Evolutionary conservation across 2,113 vertebrate species (phyloP).

Genomic region (Podilymbus podiceps): DNA sequence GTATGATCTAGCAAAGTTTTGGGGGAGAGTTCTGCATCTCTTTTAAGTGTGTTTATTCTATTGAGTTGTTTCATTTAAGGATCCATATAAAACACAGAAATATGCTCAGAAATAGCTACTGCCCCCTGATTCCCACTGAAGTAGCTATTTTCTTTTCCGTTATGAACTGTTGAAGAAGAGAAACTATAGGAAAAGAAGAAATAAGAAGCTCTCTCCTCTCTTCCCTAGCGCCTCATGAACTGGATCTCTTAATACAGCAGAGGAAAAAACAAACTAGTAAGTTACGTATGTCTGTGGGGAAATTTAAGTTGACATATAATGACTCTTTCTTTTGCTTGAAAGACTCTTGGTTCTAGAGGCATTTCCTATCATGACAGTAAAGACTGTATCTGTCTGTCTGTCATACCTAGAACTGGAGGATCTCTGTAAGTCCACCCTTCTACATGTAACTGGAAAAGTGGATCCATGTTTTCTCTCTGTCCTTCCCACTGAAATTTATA

Average conservation of each 20-base stretch:
- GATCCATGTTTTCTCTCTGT: not conserved
- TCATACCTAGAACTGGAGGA: not conserved
- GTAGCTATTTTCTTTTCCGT: not conserved
- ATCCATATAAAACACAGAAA: not conserved
- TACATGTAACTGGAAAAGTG: not conserved
- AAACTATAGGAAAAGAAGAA: not conserved
- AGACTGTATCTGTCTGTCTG: not conserved
- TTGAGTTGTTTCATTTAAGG: not conserved
- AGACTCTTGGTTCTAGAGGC: not conserved
- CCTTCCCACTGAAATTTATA: not conserved
- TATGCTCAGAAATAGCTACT: not conserved
- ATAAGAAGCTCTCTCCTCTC: not conserved
- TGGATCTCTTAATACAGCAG: not conserved
- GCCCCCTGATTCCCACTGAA: not conserved
- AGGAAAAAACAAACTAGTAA: not conserved
- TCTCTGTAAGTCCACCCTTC: not conserved
- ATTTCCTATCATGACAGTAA: not conserved
- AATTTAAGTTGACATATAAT: not conserved
- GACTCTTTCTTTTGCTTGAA: not conserved
- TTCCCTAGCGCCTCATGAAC: not conserved
- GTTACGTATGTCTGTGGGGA: not conserved
- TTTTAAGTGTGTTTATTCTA: not conserved
- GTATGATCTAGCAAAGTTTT: not conserved
- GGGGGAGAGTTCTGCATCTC: not conserved
- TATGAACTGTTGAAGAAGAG: not conserved